These are phyloP conservation scores for Hypomesus transpacificus DNA, from an alignment of 2,113 vertebrate genomes.

Conservation along the genomic window DNA sequence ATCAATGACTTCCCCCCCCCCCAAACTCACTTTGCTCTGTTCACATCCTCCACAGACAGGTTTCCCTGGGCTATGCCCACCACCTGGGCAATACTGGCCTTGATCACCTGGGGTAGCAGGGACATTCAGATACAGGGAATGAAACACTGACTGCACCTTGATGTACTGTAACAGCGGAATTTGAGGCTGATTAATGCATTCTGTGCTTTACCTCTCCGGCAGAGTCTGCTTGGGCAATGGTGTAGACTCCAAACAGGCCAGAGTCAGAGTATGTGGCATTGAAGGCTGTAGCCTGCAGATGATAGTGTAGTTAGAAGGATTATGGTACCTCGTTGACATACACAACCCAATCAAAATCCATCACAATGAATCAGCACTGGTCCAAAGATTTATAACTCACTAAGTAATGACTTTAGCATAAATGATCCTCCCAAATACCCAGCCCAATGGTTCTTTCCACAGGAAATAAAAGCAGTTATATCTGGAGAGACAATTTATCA, in stretches of 20 bases:
- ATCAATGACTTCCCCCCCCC: too few relatives aligned
- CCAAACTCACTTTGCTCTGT: slow-evolving; percentile 81
- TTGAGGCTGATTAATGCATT: not conserved
- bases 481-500: too few relatives aligned
- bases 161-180: not conserved
- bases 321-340: not conserved
- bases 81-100: slow-evolving; percentile 80
- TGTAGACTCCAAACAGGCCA: slow-evolving; percentile 90
- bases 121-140: not conserved
- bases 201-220: slow-evolving; percentile 78
- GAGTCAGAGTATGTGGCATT: slow-evolving; percentile 88
- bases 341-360: slow-evolving; percentile 22
- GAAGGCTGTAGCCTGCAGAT: slow-evolving; percentile 82
- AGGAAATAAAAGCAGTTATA: too few relatives aligned
- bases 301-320: slow-evolving; percentile 21
- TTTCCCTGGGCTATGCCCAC: slow-evolving; percentile 77
- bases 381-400: too few relatives aligned
- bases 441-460: not conserved
- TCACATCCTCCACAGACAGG: slow-evolving; percentile 74
- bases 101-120: slow-evolving; percentile 79
- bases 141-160: not conserved
- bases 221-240: slow-evolving; percentile 77
- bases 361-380: not conserved
- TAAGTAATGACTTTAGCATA: not conserved
- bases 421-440: not conserved